A percentile compares a stretch with the other conserved stretches of the same genome.
Conservation (phyloP, 1,140 invertebrate genomes). For the Diorhabda carinulata region DNA sequence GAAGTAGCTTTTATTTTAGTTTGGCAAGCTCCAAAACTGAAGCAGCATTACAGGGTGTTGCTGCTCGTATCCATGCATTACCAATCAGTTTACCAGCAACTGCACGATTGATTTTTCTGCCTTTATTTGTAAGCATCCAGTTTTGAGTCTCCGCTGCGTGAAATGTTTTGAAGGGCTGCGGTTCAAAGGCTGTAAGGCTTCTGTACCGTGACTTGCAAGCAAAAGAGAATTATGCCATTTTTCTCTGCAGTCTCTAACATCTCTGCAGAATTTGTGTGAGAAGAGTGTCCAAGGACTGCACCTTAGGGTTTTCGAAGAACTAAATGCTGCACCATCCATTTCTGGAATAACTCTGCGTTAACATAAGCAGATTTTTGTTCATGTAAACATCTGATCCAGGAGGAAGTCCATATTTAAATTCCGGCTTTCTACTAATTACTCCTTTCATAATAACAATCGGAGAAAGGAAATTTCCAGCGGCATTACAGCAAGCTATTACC, state of each 20-base stretch:
- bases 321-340: constrained; percentile 42
- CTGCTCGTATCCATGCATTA: neutral
- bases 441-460: constrained; percentile 44
- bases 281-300: neutral
- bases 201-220: neutral
- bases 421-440: constrained; percentile 36
- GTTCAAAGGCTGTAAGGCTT: neutral
- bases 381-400: constrained; percentile 39
- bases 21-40: neutral
- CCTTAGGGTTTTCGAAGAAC: neutral
- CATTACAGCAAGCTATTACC: constrained; percentile 39
- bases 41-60: neutral
- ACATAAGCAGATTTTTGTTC: constrained; percentile 45
- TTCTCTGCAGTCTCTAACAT: constrained; percentile 1
- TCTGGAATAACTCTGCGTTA: constrained; percentile 42
- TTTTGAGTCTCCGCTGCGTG: neutral
- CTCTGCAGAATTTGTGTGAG: neutral
- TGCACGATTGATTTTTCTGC: neutral
- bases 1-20: no score
- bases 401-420: constrained; percentile 44
- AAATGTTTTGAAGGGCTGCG: neutral
- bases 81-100: neutral
- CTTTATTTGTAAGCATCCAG: neutral
- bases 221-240: neutral
- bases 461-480: constrained; percentile 38